Percentiles rank a stretch among this genome's conserved stretches.
Conservation (phyloP, 2,113 vertebrate species). For the Rhabdomys dilectus region DNA sequence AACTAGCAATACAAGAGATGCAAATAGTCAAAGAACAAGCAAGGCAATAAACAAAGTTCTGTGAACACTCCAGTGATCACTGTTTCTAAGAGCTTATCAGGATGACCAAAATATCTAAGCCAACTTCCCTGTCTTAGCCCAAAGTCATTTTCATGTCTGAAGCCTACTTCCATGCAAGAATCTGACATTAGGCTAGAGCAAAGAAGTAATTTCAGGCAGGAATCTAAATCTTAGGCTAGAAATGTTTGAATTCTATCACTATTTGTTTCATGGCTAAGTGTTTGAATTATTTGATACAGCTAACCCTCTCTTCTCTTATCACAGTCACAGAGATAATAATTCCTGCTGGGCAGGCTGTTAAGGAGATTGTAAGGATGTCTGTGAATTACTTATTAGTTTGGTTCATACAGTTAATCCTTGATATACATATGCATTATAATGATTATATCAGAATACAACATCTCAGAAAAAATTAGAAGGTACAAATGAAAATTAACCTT, state of each 20-base stretch:
- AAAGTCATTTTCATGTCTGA: no score
- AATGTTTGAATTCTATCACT: neutral
- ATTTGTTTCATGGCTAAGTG: neutral
- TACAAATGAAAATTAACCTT: neutral
- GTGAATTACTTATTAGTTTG: neutral
- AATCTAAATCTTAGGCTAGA: no score
- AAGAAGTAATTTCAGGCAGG: no score
- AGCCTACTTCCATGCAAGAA: no score
- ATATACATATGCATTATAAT: neutral
- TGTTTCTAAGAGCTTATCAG: no score
- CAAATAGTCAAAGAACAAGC: no score
- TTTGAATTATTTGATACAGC: neutral
- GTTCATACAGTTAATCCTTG: neutral
- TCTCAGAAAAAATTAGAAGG: neutral
- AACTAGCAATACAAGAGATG: no score
- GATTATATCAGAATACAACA: neutral
- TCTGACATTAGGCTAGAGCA: no score
- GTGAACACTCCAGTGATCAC: no score
- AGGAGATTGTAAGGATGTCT: neutral
- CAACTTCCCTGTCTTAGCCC: no score
- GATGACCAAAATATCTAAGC: no score
- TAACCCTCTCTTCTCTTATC: neutral
- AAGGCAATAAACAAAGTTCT: no score
- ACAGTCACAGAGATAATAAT: neutral
- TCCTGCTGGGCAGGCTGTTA: neutral